Evolutionary conservation across 1,140 invertebrate genomes (phyloP).

Genomic region (Drosophila sucinea): DNA sequence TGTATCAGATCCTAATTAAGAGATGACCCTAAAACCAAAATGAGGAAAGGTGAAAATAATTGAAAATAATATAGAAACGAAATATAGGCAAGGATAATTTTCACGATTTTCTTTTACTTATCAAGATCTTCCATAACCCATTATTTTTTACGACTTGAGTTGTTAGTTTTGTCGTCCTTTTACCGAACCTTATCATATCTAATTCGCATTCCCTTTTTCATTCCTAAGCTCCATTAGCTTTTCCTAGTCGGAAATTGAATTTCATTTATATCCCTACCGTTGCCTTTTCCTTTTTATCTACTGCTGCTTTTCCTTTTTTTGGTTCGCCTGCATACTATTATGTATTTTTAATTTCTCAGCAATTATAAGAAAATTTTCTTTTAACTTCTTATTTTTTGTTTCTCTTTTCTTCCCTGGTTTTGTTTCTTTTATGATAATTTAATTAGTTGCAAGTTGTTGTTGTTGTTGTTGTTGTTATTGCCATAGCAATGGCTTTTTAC

Average conservation of each 20-base stretch:
- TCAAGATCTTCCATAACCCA: neutral
- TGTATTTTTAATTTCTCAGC: constrained; percentile 50
- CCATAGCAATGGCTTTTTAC: constrained; percentile 36
- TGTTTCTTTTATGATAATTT: constrained; percentile 68
- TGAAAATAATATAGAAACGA: neutral
- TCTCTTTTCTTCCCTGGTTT: constrained; percentile 10
- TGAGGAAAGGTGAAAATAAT: neutral
- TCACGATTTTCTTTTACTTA: neutral
- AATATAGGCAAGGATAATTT: neutral
- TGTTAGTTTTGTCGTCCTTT: neutral
- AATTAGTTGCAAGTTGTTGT: constrained; percentile 69
- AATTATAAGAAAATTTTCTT: constrained; percentile 67
- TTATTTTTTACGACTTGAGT: neutral
- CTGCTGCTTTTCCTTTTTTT: constrained; percentile 21
- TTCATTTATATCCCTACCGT: constrained; percentile 46
- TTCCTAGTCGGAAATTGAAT: constrained; percentile 65
- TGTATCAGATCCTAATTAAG: too few relatives aligned
- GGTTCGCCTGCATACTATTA: constrained; percentile 35
- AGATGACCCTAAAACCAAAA: too few relatives aligned
- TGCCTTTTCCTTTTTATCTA: neutral
- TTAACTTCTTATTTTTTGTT: constrained; percentile 2
- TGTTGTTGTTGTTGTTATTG: constrained; percentile 39
- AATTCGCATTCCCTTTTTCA: neutral
- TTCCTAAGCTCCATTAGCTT: constrained; percentile 34
- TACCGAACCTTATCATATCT: neutral